phyloP scores from a whole-genome alignment of 2,888 invertebrate species.

The Diarsia brunnea region DNA sequence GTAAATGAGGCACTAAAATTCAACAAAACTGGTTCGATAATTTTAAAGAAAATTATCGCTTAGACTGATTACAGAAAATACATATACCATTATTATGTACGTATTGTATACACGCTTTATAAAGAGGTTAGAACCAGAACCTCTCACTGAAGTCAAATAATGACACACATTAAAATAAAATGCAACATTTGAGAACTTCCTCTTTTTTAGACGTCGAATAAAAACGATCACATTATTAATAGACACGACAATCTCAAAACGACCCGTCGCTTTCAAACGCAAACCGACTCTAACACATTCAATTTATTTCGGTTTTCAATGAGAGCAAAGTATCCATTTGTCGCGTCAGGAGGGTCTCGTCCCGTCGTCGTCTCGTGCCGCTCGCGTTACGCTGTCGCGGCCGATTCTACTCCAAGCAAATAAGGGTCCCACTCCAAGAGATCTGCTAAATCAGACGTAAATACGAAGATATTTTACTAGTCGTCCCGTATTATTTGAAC shows the following conservation, averaged over 20 bases:
- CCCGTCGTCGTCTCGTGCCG: neutral
- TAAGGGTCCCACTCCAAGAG: slow-evolving; percentile 36
- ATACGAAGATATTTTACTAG: slow-evolving; percentile 30
- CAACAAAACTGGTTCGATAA: neutral
- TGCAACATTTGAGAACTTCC: neutral
- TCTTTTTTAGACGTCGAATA: neutral
- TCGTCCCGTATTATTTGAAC: slow-evolving; percentile 13
- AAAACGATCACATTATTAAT: neutral
- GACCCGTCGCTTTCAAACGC: neutral
- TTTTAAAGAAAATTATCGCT: neutral
- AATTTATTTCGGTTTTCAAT: slow-evolving; percentile 53
- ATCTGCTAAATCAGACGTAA: slow-evolving; percentile 49
- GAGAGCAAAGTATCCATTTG: slow-evolving; percentile 33
- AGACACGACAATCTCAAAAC: neutral
- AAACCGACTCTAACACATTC: slow-evolving; percentile 15
- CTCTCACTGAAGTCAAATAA: neutral
- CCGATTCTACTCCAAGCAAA: slow-evolving; percentile 38
- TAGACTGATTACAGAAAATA: neutral
- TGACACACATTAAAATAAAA: neutral
- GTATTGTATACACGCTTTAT: neutral
- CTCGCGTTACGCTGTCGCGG: slow-evolving; percentile 19
- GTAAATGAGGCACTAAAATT: no score
- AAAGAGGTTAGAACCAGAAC: neutral
- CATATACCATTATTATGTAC: neutral
- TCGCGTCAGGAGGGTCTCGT: neutral